These are phyloP conservation scores for Phaetusa simplex DNA, from an alignment of 2,113 vertebrate genomes.

Conservation along the genomic window DNA sequence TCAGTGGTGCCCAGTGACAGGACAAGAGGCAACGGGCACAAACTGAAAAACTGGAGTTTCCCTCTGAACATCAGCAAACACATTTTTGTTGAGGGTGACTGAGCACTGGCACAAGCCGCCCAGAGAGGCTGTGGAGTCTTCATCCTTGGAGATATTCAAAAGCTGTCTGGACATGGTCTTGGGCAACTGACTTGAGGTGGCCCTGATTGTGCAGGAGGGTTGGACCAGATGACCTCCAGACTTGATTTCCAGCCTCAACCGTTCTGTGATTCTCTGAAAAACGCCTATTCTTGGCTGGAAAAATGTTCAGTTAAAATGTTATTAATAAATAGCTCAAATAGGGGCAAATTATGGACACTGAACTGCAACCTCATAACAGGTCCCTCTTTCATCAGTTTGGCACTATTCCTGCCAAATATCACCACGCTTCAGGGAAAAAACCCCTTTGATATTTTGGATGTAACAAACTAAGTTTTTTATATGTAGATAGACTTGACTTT, in stretches of 20 bases:
- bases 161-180: background rate
- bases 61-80: background rate
- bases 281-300: background rate
- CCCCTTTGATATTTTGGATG: background rate
- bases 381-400: background rate
- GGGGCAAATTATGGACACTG: background rate
- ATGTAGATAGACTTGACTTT: background rate
- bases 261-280: background rate
- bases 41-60: background rate
- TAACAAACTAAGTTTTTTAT: background rate
- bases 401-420: background rate
- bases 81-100: background rate
- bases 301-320: background rate
- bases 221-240: background rate
- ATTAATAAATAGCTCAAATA: background rate
- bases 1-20: background rate
- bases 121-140: background rate
- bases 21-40: background rate
- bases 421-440: background rate
- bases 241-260: background rate
- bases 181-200: background rate
- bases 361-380: background rate
- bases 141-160: background rate
- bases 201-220: fast-evolving
- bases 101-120: background rate